A percentile compares a stretch with the other conserved stretches of the same genome.
phyloP scores from a whole-genome alignment of 2,797 vertebrate species.

The Syndactyla subalaris region DNA sequence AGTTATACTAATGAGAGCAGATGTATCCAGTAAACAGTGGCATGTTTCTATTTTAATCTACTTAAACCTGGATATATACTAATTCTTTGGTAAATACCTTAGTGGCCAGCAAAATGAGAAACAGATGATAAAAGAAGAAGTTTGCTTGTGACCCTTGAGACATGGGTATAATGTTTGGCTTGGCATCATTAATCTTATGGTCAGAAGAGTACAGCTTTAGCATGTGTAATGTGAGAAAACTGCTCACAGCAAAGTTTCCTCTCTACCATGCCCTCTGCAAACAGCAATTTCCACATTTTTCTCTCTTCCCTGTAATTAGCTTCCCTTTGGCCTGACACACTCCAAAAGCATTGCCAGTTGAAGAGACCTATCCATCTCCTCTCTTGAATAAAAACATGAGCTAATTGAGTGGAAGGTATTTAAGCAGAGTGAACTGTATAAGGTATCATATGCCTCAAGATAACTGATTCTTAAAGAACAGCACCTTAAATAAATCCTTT shows the following conservation, averaged over 20 bases:
- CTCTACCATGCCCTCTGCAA: conserved; percentile 41
- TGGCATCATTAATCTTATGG: conserved; percentile 71
- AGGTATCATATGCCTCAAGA: conserved; percentile 19
- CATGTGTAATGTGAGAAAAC: conserved; percentile 60
- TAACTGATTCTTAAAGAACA: conserved; percentile 43
- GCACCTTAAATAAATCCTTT: conserved; percentile 52
- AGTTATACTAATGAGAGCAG: conserved; percentile 62
- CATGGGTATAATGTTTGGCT: conserved; percentile 52
- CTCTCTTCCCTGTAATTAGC: conserved; percentile 26
- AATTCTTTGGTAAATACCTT: conserved; percentile 63
- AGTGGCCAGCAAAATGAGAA: conserved; percentile 54
- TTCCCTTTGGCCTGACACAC: conserved; percentile 48
- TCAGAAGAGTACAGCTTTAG: conserved; percentile 60
- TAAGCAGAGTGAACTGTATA: conserved; percentile 17
- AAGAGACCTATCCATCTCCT: conserved; percentile 51
- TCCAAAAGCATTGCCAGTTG: not conserved
- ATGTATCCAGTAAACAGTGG: conserved; percentile 62
- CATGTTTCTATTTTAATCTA: conserved; percentile 63
- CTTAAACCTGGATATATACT: conserved; percentile 59
- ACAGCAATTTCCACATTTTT: conserved; percentile 56
- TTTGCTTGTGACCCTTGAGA: conserved; percentile 60
- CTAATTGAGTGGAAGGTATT: conserved; percentile 51
- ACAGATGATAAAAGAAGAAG: conserved; percentile 62
- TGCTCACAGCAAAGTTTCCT: conserved; percentile 58
- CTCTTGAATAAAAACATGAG: conserved; percentile 52